Evolutionary conservation across 2,113 vertebrate genomes (phyloP).

Genomic region (Grus americana): DNA sequence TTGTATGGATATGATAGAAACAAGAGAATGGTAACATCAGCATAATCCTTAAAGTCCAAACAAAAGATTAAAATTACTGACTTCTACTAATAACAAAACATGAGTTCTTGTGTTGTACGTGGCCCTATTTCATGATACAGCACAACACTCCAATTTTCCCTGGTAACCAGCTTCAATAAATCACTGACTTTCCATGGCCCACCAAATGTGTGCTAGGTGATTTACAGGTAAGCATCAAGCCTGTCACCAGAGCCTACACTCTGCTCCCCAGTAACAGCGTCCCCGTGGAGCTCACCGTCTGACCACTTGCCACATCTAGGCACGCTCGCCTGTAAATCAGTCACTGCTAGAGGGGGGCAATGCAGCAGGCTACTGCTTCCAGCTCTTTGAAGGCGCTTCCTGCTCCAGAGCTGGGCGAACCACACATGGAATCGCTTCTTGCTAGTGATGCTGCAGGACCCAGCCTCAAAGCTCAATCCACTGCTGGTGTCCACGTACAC

Average conservation of each 20-base stretch:
- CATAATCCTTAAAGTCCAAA: background rate
- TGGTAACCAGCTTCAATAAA: background rate
- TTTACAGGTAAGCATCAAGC: background rate
- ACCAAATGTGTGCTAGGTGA: background rate
- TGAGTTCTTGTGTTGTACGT: background rate
- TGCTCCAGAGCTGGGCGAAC: background rate
- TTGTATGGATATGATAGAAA: background rate
- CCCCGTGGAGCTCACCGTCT: accelerated
- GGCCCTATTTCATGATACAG: background rate
- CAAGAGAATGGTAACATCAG: background rate
- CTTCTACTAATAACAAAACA: background rate
- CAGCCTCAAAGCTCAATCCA: accelerated
- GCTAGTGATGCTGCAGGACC: background rate
- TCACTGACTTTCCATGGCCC: background rate
- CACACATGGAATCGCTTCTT: accelerated
- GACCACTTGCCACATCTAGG: background rate
- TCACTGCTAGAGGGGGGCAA: background rate
- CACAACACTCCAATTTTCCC: background rate
- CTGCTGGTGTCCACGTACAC: accelerated
- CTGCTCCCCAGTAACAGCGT: background rate
- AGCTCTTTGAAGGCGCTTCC: background rate
- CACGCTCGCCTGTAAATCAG: background rate
- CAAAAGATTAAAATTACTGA: background rate
- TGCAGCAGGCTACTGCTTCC: background rate
- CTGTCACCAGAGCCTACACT: background rate